These are phyloP conservation scores for Chelmon rostratus DNA, from an alignment of 2,797 vertebrate species.

Conservation along the genomic window DNA sequence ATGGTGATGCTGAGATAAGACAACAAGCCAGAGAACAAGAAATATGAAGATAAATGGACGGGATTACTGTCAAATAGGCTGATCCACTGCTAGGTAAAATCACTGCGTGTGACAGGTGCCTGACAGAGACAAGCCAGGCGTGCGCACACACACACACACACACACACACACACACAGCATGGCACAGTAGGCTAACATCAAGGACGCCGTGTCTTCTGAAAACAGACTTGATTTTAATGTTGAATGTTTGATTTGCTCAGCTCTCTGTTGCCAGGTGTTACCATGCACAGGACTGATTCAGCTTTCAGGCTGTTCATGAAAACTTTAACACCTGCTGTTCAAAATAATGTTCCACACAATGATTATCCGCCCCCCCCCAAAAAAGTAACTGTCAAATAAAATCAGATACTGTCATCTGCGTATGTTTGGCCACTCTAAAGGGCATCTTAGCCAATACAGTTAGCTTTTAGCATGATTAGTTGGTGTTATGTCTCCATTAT, in stretches of 20 bases:
- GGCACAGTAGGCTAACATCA: too few species aligned
- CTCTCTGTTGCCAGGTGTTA: constrained; percentile 24
- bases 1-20: constrained; percentile 56
- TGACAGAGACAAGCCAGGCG: constrained; percentile 40
- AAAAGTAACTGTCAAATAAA: too few species aligned
- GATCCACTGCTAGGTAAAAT: constrained; percentile 41
- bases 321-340: background rate
- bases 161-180: background rate
- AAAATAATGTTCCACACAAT: too few species aligned
- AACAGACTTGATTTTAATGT: background rate
- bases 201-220: constrained; percentile 9
- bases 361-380: too few species aligned
- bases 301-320: constrained; percentile 10
- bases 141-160: constrained; percentile 4
- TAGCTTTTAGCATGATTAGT: too few species aligned
- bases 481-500: too few species aligned
- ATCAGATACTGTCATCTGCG: too few species aligned
- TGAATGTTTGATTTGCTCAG: constrained; percentile 5
- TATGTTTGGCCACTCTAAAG: too few species aligned
- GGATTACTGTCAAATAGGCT: constrained; percentile 53
- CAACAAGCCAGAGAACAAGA: constrained; percentile 32
- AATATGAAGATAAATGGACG: constrained; percentile 49
- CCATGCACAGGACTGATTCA: constrained; percentile 12
- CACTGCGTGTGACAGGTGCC: constrained; percentile 40
- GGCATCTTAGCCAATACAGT: too few species aligned